Evolutionary conservation across 2,113 vertebrate species (phyloP).

Genomic region (Sturnira hondurensis): DNA sequence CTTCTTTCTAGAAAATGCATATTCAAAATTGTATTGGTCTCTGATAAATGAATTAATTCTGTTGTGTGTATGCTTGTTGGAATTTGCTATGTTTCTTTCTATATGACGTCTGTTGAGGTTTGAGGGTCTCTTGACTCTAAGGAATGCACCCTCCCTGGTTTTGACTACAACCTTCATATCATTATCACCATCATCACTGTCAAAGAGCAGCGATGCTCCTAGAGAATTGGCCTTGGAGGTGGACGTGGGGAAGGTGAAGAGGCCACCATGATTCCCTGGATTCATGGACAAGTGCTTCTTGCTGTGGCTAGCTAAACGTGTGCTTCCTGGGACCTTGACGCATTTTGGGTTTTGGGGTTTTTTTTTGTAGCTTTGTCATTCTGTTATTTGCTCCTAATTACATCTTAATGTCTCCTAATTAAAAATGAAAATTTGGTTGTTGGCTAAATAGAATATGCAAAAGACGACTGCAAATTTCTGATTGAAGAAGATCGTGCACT

Average conservation of each 20-base stretch:
- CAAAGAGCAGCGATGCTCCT: neutral
- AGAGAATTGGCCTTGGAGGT: conserved; percentile 38
- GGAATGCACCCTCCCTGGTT: conserved; percentile 56
- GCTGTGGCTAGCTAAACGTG: conserved; percentile 66
- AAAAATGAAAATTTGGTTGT: conserved; percentile 72
- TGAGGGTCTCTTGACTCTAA: conserved; percentile 47
- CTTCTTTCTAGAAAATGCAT: conserved; percentile 79
- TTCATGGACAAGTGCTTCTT: conserved; percentile 46
- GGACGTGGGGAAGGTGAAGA: conserved; percentile 8
- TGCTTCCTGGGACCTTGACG: conserved; percentile 67
- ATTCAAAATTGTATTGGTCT: conserved; percentile 80
- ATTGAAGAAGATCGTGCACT: conserved; percentile 65
- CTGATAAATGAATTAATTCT: conserved; percentile 77
- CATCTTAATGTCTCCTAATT: conserved; percentile 73
- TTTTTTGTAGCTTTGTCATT: conserved; percentile 52
- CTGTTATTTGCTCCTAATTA: conserved; percentile 74
- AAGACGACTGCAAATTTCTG: conserved; percentile 63
- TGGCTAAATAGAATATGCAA: conserved; percentile 69
- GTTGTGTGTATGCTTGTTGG: conserved; percentile 72
- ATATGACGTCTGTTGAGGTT: conserved; percentile 51
- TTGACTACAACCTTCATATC: neutral
- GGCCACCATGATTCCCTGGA: neutral
- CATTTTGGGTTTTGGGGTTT: conserved; percentile 27
- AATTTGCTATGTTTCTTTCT: conserved; percentile 65
- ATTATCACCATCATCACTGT: neutral